Percentiles rank a stretch among this genome's conserved stretches.
These are phyloP conservation scores for Lepidochitona cinerea DNA, from an alignment of 2,888 invertebrate species.

Conservation along the genomic window DNA sequence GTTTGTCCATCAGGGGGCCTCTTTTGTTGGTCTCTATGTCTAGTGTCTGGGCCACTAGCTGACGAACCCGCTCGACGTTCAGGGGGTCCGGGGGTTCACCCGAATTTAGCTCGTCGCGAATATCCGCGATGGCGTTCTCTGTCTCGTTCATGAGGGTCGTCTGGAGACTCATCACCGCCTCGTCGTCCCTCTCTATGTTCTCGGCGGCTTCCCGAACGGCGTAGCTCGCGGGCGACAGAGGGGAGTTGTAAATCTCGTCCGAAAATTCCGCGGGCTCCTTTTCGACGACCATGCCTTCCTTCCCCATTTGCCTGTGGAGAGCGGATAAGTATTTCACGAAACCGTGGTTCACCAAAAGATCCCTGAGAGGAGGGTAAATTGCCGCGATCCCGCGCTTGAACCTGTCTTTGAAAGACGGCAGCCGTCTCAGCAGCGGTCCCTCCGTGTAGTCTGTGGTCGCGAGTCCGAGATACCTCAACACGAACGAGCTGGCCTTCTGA, in stretches of 20 bases:
- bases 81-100: not conserved
- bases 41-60: not conserved
- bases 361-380: not conserved
- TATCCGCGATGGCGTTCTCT: not conserved
- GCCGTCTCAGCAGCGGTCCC: not conserved
- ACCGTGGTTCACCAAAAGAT: not conserved
- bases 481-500: not conserved
- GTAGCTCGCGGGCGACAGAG: not conserved
- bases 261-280: not conserved
- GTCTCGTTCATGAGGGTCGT: not conserved
- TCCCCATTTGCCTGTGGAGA: not conserved
- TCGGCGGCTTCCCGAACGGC: not conserved
- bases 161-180: not conserved
- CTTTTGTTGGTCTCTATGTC: not conserved
- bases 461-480: not conserved
- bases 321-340: not conserved
- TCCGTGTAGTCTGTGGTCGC: not conserved
- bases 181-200: not conserved
- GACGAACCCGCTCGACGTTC: not conserved
- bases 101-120: not conserved
- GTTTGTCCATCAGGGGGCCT: not conserved
- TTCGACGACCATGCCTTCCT: not conserved
- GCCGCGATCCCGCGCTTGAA: not conserved
- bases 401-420: not conserved
- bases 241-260: not conserved